phyloP scores from a whole-genome alignment of 2,797 vertebrate species.

The Rhincodon typus region DNA sequence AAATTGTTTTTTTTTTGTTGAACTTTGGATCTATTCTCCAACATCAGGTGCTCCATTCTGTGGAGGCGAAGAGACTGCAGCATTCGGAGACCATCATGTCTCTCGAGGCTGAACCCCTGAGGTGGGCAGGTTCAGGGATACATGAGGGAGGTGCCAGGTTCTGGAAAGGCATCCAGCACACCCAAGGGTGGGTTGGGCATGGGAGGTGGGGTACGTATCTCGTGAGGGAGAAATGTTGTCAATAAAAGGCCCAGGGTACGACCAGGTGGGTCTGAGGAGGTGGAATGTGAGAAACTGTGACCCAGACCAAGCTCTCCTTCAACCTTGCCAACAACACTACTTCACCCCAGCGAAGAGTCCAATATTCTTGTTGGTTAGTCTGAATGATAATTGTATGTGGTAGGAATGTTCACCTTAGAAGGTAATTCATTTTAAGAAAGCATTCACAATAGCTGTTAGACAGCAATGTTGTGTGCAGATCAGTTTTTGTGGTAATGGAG shows the following conservation, averaged over 20 bases:
- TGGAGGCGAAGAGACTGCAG: background rate
- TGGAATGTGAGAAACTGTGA: too few species aligned
- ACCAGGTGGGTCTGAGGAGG: too few species aligned
- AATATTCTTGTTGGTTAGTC: too few species aligned
- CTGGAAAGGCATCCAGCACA: background rate
- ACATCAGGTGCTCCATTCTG: too few species aligned
- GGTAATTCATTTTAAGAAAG: background rate
- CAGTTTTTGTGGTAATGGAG: background rate
- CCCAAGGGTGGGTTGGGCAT: background rate
- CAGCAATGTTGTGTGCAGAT: background rate
- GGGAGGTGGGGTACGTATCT: too few species aligned
- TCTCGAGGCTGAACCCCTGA: background rate
- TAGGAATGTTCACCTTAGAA: background rate
- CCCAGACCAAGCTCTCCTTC: too few species aligned
- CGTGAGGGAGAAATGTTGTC: too few species aligned
- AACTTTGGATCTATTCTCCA: too few species aligned
- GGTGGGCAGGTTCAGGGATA: background rate
- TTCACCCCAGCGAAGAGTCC: too few species aligned
- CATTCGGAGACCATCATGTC: background rate
- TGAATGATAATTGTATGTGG: background rate
- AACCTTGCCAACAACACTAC: too few species aligned
- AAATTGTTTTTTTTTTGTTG: too few species aligned
- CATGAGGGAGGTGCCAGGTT: background rate
- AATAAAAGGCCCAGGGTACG: too few species aligned
- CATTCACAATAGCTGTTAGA: background rate